Base-by-base conservation (phyloP, 2,888 invertebrate genomes). In the Melinaea marsaeus region DNA sequence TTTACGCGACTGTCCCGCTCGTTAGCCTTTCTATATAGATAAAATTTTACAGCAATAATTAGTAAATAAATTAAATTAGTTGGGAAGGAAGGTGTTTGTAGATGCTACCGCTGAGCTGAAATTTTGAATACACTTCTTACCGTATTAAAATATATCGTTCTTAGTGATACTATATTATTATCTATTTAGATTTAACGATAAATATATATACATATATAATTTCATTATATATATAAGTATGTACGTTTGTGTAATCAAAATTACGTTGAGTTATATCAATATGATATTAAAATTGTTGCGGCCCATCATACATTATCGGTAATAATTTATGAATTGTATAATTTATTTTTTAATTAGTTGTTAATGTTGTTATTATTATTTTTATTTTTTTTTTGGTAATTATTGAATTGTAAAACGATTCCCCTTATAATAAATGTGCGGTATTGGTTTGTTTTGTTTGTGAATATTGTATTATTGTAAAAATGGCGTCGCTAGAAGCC, bases 21-120 rank as follows among this genome's bases (percentile, higher is more conserved):
- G 83, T 79, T 85, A 88, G 88, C 87, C 86, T 88, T 88, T 87
- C 83, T 86, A 75, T 88, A 83, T 89, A 87, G 86, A 81, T 81
- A 72, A 86, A 84, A 85, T 74, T 80, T 84, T 82, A 87, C 88
- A 90, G 90, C 90, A 90, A 90, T 90, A 90, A 90, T 86, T 89
- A 88, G 87, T 86, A 84, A 73, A 77, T 88, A 88, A 87, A 74
- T 85, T 88, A 87, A 73, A 77, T 88, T 88, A 87, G 74, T 85
- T 88, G 86, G 87, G 81, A 7, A 64, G 64, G 58, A 79, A 74
- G 83, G 85, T 80, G 87, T 87, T 86, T 83, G 85, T 89, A 89
- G 88, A 85, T 80, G 86, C 88, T 86, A 86, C 80, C 84, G 75
- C 80, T 84, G 83, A 9, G 51, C 32, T 51, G 32, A 32, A 48